Evolutionary conservation across 1,140 invertebrate species (phyloP).

Genomic region (Drosophila kurseongensis): DNA sequence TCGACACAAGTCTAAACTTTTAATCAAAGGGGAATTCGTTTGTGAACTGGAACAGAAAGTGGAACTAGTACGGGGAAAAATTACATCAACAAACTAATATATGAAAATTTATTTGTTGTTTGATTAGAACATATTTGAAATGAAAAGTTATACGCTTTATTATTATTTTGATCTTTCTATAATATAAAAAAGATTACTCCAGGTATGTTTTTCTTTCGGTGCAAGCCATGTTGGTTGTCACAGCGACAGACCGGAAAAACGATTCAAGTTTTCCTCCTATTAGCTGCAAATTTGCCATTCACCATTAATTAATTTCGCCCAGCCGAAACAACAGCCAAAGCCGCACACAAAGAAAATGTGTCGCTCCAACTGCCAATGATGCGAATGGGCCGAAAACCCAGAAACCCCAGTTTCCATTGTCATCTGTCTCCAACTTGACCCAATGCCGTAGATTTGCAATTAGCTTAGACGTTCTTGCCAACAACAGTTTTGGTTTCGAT

Average conservation of each 20-base stretch:
- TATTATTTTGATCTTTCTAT: too few species aligned
- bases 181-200: too few species aligned
- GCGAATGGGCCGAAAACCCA: constrained; percentile 23
- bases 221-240: constrained; percentile 43
- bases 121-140: too few species aligned
- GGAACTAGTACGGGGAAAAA: constrained; percentile 2
- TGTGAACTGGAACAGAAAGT: constrained; percentile 4
- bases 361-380: constrained; percentile 38
- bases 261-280: constrained; percentile 68
- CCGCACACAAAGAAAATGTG: constrained; percentile 38
- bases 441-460: constrained; percentile 61
- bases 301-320: constrained; percentile 76
- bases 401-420: constrained; percentile 30
- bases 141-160: too few species aligned
- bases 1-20: constrained; percentile 20
- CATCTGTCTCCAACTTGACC: constrained; percentile 35
- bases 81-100: too few species aligned
- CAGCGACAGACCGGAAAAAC: constrained; percentile 65
- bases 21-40: constrained; percentile 63
- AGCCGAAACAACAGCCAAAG: constrained; percentile 36
- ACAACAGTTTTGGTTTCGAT: constrained; percentile 31
- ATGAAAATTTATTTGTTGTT: too few species aligned
- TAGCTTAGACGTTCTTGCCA: constrained; percentile 55
- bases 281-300: constrained; percentile 79
- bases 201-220: background rate